phyloP scores from a whole-genome alignment of 2,888 invertebrate species.

The Perizoma flavofasciatum region DNA sequence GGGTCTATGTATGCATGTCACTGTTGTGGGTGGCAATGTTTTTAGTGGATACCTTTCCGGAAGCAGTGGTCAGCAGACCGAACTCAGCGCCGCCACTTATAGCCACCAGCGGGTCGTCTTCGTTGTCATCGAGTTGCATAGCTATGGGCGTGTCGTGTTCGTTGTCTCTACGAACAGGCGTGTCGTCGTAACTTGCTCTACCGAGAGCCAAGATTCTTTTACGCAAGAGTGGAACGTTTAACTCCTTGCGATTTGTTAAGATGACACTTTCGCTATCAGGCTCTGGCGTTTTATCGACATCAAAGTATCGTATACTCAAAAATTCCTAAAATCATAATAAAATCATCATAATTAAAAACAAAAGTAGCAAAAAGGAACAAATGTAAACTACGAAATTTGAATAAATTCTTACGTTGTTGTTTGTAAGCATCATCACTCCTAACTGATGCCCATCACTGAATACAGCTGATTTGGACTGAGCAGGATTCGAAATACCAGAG shows the following conservation, averaged over 20 bases:
- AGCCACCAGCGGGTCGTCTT: constrained; percentile 91
- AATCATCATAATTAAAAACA: background rate
- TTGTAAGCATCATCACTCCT: constrained; percentile 76
- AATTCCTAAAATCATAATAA: constrained; percentile 63
- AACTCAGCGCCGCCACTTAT: constrained; percentile 96
- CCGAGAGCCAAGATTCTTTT: constrained; percentile 69
- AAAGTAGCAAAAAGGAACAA: constrained; percentile 3
- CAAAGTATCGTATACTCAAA: constrained; percentile 68
- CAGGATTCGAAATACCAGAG: constrained; percentile 54
- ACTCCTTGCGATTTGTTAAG: constrained; percentile 59
- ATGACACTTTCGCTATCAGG: constrained; percentile 51
- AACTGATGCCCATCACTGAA: constrained; percentile 77
- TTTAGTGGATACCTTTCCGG: constrained; percentile 87
- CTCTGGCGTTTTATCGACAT: constrained; percentile 55
- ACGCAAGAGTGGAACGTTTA: constrained; percentile 68
- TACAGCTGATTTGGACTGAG: constrained; percentile 69
- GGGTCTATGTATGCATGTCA: no score
- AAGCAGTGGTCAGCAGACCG: constrained; percentile 91
- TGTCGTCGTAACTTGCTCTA: constrained; percentile 70
- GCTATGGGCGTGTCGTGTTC: constrained; percentile 80
- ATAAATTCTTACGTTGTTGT: constrained; percentile 63
- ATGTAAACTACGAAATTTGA: background rate
- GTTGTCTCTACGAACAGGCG: constrained; percentile 51
- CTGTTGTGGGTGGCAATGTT: no score
- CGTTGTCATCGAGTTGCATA: constrained; percentile 82